Evolutionary conservation across 2,113 vertebrate species (phyloP), one percentile per base, ranked within the genome.

Genomic region (Sinocyclocheilus anshuiensis): DNA sequence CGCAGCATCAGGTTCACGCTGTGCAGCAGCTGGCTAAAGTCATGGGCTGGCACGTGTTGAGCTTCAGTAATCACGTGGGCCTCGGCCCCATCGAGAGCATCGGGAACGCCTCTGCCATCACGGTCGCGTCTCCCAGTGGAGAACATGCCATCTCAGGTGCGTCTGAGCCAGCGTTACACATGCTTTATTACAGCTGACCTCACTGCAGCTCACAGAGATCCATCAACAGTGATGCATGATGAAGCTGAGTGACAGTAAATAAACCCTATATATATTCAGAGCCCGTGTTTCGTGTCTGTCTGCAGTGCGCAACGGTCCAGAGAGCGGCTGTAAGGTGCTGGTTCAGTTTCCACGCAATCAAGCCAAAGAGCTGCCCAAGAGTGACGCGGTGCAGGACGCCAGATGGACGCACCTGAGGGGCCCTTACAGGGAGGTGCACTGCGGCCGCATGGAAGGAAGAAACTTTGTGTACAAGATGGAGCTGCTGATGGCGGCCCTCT

Each of bases 381-480:
- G 96, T 0, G 98, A 99, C 0, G 96, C 97, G 11, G 92, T 99
- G 88, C 98, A 99, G 50, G 98, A 99, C 63, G 92, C 42, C 89
- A 99, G 99, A 84, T 99, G 98, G 98, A 97, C 93, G 87, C 95
- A 98, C 85, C 96, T 99, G 7, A 94, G 98, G 0, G 97, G 98
- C 0, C 97, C 96, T 0, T 95, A 96, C 93, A 97, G 93, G 80
- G 98, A 99, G 89, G 97, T 99, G 39, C 95, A 98, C 89, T 99
- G 98, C 98, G 97, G 94, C 91, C 96, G 95, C 91, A 98, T 99
- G 98, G 98, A 99, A 91, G 98, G 98, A 0, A 95, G 97, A 1
- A 99, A 99, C 92, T 99, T 99, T 59, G 97, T 99, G 7, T 99
- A 99, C 92, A 99, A 99, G 91, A 99, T 99, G 97, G 98, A 99